Conservation (phyloP, 2,797 vertebrate genomes). For the Hippoglossus hippoglossus region DNA sequence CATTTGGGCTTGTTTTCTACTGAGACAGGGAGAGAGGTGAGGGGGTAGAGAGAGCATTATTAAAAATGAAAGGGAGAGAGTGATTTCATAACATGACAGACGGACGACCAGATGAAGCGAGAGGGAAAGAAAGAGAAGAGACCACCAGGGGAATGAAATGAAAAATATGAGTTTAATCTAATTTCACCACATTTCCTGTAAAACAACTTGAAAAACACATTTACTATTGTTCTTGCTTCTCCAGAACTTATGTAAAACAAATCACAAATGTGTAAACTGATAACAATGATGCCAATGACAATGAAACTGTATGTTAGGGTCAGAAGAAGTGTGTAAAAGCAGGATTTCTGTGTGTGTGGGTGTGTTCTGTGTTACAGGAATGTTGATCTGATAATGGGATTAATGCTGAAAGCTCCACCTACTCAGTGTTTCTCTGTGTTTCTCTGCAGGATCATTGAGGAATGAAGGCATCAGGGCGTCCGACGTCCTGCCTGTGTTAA, state of each 20-base stretch:
- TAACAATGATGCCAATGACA: not conserved
- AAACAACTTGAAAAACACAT: no score
- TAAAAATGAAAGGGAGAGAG: slow-evolving; percentile 11
- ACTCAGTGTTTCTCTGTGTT: slow-evolving; percentile 40
- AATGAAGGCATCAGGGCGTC: slow-evolving; percentile 96
- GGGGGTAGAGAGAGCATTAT: slow-evolving; percentile 28
- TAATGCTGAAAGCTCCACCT: slow-evolving; percentile 53
- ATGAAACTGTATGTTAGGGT: not conserved
- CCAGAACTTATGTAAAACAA: not conserved
- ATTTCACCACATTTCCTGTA: not conserved
- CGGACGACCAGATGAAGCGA: slow-evolving; percentile 57
- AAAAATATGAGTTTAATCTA: not conserved
- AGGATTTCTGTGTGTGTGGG: slow-evolving; percentile 3
- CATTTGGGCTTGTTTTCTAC: slow-evolving; percentile 61
- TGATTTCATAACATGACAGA: slow-evolving; percentile 65
- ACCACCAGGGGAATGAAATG: not conserved
- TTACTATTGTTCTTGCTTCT: no score
- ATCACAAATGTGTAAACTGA: not conserved
- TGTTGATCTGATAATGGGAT: slow-evolving; percentile 82
- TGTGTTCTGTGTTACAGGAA: slow-evolving; percentile 57
- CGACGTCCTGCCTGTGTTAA: slow-evolving; percentile 94
- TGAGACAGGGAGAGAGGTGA: slow-evolving; percentile 27
- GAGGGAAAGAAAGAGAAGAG: slow-evolving; percentile 23
- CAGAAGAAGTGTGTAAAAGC: slow-evolving; percentile 6
- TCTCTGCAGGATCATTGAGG: slow-evolving; percentile 90